These are phyloP conservation scores for Myxocyprinus asiaticus DNA, from an alignment of 2,113 vertebrate genomes.

Conservation along the genomic window DNA sequence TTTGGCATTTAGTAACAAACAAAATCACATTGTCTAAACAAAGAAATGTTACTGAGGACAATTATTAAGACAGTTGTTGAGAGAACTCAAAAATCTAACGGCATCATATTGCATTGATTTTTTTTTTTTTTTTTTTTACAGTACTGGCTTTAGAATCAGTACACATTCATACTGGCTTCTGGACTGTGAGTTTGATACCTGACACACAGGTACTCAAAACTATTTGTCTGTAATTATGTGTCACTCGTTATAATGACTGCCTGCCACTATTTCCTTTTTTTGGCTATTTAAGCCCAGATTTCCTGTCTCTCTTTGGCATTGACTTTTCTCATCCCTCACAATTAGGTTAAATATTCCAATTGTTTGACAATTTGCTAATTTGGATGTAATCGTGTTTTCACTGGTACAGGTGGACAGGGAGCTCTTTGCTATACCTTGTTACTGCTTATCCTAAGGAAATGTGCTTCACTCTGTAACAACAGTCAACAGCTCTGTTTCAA, in stretches of 20 bases:
- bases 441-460: slow-evolving; percentile 14
- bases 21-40: too few species aligned
- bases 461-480: slow-evolving; percentile 6
- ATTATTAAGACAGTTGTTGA: too few species aligned
- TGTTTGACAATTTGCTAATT: background rate
- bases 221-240: background rate
- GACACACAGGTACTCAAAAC: too few species aligned
- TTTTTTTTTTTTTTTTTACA: too few species aligned
- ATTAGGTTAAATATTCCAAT: background rate
- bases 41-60: too few species aligned
- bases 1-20: too few species aligned
- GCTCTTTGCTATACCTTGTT: background rate
- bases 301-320: background rate
- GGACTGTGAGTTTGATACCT: slow-evolving; percentile 5
- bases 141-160: background rate
- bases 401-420: background rate
- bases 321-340: background rate
- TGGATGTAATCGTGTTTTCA: background rate
- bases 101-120: too few species aligned
- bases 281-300: background rate
- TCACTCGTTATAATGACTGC: background rate
- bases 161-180: background rate
- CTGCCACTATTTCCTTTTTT: slow-evolving; percentile 14
- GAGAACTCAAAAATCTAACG: too few species aligned
- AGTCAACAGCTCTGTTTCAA: background rate